Percentiles rank a stretch among this genome's conserved stretches.
Conservation (phyloP, 1,140 invertebrate species). For the Mycetomoellerius zeteki region DNA sequence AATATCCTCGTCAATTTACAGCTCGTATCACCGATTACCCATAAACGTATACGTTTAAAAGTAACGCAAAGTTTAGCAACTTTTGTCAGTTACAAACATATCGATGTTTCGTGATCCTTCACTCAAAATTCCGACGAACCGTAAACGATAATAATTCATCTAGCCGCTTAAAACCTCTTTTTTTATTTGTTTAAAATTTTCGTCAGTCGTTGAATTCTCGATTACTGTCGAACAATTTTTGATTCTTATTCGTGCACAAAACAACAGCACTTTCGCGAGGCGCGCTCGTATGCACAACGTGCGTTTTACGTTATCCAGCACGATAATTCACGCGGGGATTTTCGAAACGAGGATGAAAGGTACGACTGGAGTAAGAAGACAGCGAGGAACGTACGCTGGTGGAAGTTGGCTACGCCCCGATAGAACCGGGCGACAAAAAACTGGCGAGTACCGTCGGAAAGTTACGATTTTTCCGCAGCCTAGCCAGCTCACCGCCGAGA, state of each 20-base stretch:
- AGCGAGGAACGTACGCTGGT: slow-evolving; percentile 45
- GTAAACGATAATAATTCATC: neutral
- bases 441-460: slow-evolving; percentile 62
- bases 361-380: slow-evolving; percentile 10
- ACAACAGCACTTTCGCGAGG: slow-evolving; percentile 17
- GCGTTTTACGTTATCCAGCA: slow-evolving; percentile 13
- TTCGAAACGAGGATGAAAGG: slow-evolving; percentile 51
- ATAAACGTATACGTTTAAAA: neutral
- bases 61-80: slow-evolving; percentile 3
- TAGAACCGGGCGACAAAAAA: slow-evolving; percentile 56
- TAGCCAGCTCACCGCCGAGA: slow-evolving; percentile 29
- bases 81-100: slow-evolving; percentile 2
- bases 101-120: neutral
- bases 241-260: slow-evolving; percentile 1
- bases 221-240: slow-evolving; percentile 13
- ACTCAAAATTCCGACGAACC: neutral
- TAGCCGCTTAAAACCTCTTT: neutral
- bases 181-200: neutral
- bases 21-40: slow-evolving; percentile 6
- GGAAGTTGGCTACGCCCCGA: slow-evolving; percentile 39
- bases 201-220: neutral
- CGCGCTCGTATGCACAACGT: neutral
- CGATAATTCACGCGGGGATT: slow-evolving; percentile 60
- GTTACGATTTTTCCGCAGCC: slow-evolving; percentile 73
- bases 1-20: slow-evolving; percentile 54